A percentile compares a stretch with the other conserved stretches of the same genome.
Conservation (phyloP, 2,888 invertebrate species). For the Apodemia zela region DNA sequence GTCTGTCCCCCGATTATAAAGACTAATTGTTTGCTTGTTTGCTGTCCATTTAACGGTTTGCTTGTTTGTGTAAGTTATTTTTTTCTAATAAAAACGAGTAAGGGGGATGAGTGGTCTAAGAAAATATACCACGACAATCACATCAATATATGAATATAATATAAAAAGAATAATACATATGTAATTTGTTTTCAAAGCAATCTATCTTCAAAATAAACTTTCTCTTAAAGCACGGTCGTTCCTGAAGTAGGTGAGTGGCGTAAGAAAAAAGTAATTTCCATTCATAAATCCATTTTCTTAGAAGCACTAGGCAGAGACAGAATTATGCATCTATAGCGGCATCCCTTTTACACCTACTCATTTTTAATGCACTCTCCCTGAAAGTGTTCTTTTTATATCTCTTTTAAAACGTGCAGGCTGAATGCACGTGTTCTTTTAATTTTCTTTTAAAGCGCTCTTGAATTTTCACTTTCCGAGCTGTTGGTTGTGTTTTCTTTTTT, state of each 20-base stretch:
- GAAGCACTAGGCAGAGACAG: slow-evolving; percentile 48
- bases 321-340: slow-evolving; percentile 38
- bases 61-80: no score
- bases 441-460: slow-evolving; percentile 42
- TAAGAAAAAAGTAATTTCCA: slow-evolving; percentile 76
- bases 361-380: slow-evolving; percentile 75
- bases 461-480: slow-evolving; percentile 43
- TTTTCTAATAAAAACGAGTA: no score
- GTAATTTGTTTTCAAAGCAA: background rate
- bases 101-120: no score
- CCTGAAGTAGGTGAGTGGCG: slow-evolving; percentile 67
- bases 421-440: slow-evolving; percentile 47
- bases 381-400: slow-evolving; percentile 61
- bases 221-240: slow-evolving; percentile 56
- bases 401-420: slow-evolving; percentile 58
- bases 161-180: background rate
- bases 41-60: no score
- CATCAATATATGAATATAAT: no score
- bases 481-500: slow-evolving; percentile 16
- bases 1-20: no score
- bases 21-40: no score
- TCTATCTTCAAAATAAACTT: slow-evolving; percentile 39
- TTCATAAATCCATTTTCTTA: slow-evolving; percentile 76
- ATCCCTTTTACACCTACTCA: slow-evolving; percentile 55
- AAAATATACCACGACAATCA: no score